Evolutionary conservation across 1,140 invertebrate genomes (phyloP).

Genomic region (Phymorhynchus buccinoides): DNA sequence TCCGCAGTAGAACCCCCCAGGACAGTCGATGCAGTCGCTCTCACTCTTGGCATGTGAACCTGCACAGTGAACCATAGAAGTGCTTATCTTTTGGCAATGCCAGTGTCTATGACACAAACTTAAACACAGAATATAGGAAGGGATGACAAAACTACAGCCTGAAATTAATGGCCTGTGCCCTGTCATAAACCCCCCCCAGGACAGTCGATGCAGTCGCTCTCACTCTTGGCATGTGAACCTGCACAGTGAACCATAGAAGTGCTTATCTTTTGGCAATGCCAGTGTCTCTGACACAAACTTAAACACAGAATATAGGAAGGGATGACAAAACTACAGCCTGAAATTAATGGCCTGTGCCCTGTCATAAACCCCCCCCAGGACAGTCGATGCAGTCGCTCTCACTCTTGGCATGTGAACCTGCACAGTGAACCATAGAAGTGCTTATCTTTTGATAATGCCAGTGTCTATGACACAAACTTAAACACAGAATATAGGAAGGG

Average conservation of each 20-base stretch:
- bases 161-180: slow-evolving; percentile 53
- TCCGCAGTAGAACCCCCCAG: slow-evolving; percentile 65
- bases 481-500: background rate
- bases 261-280: background rate
- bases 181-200: slow-evolving; percentile 66
- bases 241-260: background rate
- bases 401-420: slow-evolving; percentile 65
- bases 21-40: slow-evolving; percentile 65
- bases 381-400: slow-evolving; percentile 66
- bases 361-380: slow-evolving; percentile 66
- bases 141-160: background rate
- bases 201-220: slow-evolving; percentile 66
- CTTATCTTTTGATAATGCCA: background rate
- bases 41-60: slow-evolving; percentile 67
- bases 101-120: too few relatives aligned
- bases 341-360: slow-evolving; percentile 53
- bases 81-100: background rate
- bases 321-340: background rate
- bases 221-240: slow-evolving; percentile 66
- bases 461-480: too few relatives aligned
- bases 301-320: background rate
- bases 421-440: background rate
- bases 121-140: background rate
- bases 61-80: background rate
- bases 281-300: too few relatives aligned